Base-by-base conservation (phyloP, 2,797 vertebrate genomes). In the Crenuchus spilurus region DNA sequence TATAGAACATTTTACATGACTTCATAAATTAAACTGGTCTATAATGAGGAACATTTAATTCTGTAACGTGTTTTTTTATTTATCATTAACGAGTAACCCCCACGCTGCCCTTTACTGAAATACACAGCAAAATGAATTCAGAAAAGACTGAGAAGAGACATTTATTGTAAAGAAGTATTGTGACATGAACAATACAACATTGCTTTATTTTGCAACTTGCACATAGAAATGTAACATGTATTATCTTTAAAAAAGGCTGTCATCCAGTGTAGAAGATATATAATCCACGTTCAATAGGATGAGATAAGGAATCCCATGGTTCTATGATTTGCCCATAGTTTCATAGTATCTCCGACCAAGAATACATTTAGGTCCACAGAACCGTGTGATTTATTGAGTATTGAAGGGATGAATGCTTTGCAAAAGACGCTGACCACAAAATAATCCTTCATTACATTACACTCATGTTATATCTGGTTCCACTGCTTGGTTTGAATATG, bases 171-270 rank as follows among this genome's bases (percentile, higher is more conserved):
- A 84, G 80, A 74, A 51, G 48, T 69, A 11, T 82, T 85, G 82
- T 85, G 86, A 88, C 84, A 72, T 73, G 67, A 79, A 86, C 82
- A 79, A 20, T 84, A 84, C 84, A 79, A 85, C 83, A 70, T 79
- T 65, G 82, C 63, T 63, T 78, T 18, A 84, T 52, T 57, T 78
- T 80, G 79, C 70, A 85, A 80, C 70, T 78, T 71, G 52, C 76
- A 83, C 79, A 83, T 77, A 83, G 28, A 54, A 74, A 69, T 84
- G 76, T 84, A 79, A 70, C 77, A 84, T 44, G 70, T 79, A 64
- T 62, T 78, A 82, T 72, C 48, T 77, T 75, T 16, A 75, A 77
- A 57, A 75, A 76, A 63, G 79, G 72, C 33, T 71, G 35, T 79
- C 65, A 51, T 69, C 61, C 70, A 58, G 55, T 48, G 20, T 48